phyloP scores from a whole-genome alignment of 2,797 vertebrate species.

The Acipenser oxyrinchus region DNA sequence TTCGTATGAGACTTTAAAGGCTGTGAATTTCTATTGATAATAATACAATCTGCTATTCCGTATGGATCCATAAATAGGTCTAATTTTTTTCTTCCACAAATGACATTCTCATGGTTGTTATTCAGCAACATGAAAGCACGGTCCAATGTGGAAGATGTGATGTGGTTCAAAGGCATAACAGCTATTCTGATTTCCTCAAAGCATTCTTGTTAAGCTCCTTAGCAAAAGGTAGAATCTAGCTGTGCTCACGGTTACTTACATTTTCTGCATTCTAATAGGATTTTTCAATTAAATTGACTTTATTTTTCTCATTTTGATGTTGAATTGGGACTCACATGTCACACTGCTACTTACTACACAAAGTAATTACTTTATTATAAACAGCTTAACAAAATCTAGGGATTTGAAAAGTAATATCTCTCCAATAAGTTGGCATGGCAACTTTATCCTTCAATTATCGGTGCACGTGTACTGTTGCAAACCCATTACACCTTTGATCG shows the following conservation, averaged over 20 bases:
- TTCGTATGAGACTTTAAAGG: constrained; percentile 9
- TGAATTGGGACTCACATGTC: neutral
- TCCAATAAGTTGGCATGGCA: no score
- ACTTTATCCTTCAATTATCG: no score
- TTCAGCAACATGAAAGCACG: constrained; percentile 1
- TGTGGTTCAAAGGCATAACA: constrained; percentile 16
- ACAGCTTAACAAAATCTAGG: constrained; percentile 11
- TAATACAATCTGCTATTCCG: constrained; percentile 2
- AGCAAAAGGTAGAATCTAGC: constrained; percentile 17
- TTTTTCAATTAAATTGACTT: constrained; percentile 10
- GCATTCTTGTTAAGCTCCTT: constrained; percentile 13
- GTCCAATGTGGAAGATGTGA: constrained; percentile 9
- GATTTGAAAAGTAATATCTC: no score
- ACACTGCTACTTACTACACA: constrained; percentile 7
- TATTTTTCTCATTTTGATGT: constrained; percentile 8
- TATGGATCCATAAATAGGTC: neutral
- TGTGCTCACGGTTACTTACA: constrained; percentile 6
- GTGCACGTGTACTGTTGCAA: no score
- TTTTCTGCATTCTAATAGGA: constrained; percentile 24
- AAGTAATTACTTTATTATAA: neutral
- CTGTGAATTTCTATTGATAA: constrained; percentile 7
- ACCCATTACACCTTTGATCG: no score
- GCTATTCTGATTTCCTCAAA: constrained; percentile 16
- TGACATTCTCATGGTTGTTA: constrained; percentile 5
- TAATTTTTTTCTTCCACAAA: constrained; percentile 4